A percentile compares a stretch with the other conserved stretches of the same genome.
Conservation (phyloP, 2,113 vertebrate species). For the Capreolus pygargus region DNA sequence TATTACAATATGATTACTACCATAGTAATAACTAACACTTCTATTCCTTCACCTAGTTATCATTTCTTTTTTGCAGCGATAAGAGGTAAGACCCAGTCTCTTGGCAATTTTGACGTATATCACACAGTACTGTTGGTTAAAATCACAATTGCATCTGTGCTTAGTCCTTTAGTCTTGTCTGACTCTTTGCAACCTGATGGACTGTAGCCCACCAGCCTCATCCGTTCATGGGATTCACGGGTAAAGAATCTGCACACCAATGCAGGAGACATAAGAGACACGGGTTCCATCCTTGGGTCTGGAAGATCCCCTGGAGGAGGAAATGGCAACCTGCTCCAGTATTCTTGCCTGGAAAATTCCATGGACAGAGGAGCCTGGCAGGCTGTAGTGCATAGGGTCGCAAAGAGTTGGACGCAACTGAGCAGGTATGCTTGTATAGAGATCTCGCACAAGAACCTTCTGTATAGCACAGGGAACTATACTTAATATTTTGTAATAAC, state of each 20-base stretch:
- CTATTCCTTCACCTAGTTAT: not conserved
- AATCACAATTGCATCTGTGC: not conserved
- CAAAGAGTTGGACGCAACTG: not conserved
- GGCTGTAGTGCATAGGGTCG: not conserved
- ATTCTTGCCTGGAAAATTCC: not conserved
- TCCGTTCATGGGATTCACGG: not conserved
- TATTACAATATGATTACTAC: not conserved
- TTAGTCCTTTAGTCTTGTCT: not conserved
- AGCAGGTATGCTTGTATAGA: not conserved
- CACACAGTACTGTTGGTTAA: not conserved
- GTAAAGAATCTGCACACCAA: not conserved
- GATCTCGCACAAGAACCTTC: not conserved
- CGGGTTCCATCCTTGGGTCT: not conserved
- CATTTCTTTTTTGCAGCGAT: not conserved
- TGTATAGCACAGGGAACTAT: not conserved
- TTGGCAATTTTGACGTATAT: not conserved
- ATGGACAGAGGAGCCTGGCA: not conserved
- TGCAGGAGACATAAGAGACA: not conserved
- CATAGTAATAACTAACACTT: not conserved
- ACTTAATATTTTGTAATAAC: not conserved
- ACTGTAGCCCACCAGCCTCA: not conserved
- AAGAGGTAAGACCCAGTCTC: not conserved
- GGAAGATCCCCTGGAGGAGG: not conserved
- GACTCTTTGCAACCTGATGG: not conserved
- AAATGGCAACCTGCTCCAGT: not conserved